Evolutionary conservation across 2,113 vertebrate genomes (phyloP), one percentile per base, ranked within the genome.

Genomic region (Chaetodon trifascialis): DNA sequence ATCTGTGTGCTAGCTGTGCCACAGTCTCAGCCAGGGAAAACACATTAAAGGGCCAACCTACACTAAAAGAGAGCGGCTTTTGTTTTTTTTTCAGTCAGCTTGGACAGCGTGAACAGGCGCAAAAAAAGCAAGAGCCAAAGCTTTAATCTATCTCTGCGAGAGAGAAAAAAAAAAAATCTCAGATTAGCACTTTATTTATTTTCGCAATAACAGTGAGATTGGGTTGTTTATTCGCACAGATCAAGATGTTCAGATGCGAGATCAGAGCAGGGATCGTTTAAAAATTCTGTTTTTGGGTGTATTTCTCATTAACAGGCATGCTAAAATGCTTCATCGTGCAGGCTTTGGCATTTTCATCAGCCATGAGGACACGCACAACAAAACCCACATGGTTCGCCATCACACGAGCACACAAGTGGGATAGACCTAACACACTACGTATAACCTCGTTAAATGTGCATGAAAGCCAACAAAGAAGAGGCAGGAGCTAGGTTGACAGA

Each of bases 361-460:
- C 51, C n/a, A 4, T 4, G 16, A 62, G 59, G 83, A 76, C 58
- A 56, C 56, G 54, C 62, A 14, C 34, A 62, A 63, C 68, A 71
- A 80, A 84, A 79, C 40, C 79, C 65, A 59, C 11, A 30, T 30
- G 30, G 30, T 30, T 30, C 30, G 30, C 30, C 30, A 30, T 30
- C 30, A 30, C 30, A 30, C 2, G 47, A 85, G 65, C 65, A 81
- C 71, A 54, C 52, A 67, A 34, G 52, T 25, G 51, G n/a, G 79
- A 63, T 7, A 44, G 47, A 74, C 80, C 77, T 64, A 72, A 79
- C 76, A 74, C 25, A 15, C 73, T 36, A 36, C n/a, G 79, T 56
- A 25, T 58, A 79, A 87, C 84, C 85, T 84, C 3, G 70, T 88
- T 90, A 89, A 91, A 89, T 76, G 83, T 84, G 82, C 79, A 90